Evolutionary conservation across 2,113 vertebrate genomes (phyloP), one percentile per base, ranked within the genome.

Genomic region (Entomyzon cyanotis): DNA sequence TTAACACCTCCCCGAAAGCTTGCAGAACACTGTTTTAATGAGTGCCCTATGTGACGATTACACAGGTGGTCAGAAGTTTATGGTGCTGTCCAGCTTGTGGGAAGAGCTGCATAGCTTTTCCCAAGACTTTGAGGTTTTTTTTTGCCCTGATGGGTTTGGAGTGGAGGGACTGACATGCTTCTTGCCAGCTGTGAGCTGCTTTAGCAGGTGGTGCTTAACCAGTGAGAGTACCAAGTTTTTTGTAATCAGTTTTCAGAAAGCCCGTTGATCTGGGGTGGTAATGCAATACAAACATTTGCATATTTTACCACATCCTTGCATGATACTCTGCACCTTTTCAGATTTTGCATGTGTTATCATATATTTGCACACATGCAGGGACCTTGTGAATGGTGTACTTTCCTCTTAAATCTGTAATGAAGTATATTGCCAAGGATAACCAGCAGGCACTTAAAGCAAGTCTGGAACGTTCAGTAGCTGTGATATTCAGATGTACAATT

Each of bases 31-130:
- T 39, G 8, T 18, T 62, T 14, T 41, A 30, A 1, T 42, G 52
- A 68, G 19, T 65, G 16, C 55, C 67, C 2, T 33, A 7, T 44
- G 5, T 0, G 0, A 1, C 67, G 30, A 37, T 60, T 78, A 52
- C 44, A 5, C 5, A 15, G 37, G 28, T 80, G 59, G 31, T 53
- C 50, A 20, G 37, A 35, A 53, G 33, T 33, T 53, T 13, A 12
- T 44, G 30, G 10, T 42, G 25, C 52, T n/a, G 7, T 58, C 16
- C 28, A 65, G 24, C 37, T 52, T n/a, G 16, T 41, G 39, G 4
- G 1, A 53, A 62, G 46, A 78, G 25, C n/a, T 87, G 7, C 9
- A 4, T 13, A 18, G 35, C 30, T 90, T 50, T 67, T 64, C 27
- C 35, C 25, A 24, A 12, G 52, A 21, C 11, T 20, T 9, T 5